Percentiles rank a stretch among this genome's conserved stretches.
phyloP scores from a whole-genome alignment of 1,140 invertebrate species.

The Drosophila arawakana region DNA sequence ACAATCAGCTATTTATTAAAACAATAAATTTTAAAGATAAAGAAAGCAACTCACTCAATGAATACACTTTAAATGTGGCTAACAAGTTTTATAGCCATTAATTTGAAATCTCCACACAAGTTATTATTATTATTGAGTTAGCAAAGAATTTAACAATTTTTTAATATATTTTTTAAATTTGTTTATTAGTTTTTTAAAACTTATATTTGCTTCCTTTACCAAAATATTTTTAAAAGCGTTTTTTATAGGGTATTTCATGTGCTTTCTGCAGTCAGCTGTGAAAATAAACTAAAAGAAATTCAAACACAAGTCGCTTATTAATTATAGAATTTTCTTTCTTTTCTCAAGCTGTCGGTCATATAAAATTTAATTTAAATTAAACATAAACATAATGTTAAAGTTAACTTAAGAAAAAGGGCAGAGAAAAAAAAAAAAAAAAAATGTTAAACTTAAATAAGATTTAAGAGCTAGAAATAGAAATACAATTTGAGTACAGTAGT shows the following conservation, averaged over 20 bases:
- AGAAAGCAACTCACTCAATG: too few relatives aligned
- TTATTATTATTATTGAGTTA: too few relatives aligned
- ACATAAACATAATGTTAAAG: slow-evolving; percentile 13
- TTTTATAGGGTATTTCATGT: too few relatives aligned
- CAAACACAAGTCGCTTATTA: not conserved
- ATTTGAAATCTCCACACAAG: too few relatives aligned
- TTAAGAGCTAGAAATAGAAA: slow-evolving; percentile 27
- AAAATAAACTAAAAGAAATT: not conserved
- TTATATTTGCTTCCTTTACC: too few relatives aligned
- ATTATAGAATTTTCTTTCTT: slow-evolving; percentile 13
- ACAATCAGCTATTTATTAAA: too few relatives aligned
- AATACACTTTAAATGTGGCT: too few relatives aligned
- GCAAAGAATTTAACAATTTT: too few relatives aligned
- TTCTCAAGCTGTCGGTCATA: slow-evolving; percentile 14
- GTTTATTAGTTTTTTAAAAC: not conserved
- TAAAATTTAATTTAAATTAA: slow-evolving; percentile 33
- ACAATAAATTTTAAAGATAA: too few relatives aligned
- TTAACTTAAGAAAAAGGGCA: slow-evolving; percentile 38
- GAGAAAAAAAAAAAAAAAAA: slow-evolving; percentile 36
- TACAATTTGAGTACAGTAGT: slow-evolving; percentile 55
- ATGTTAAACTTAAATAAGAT: not conserved
- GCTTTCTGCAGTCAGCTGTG: too few relatives aligned
- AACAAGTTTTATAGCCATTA: too few relatives aligned
- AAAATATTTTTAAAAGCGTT: too few relatives aligned
- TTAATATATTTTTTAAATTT: not conserved